phyloP scores from a whole-genome alignment of 2,113 vertebrate species.

The Chloropsis hardwickii region DNA sequence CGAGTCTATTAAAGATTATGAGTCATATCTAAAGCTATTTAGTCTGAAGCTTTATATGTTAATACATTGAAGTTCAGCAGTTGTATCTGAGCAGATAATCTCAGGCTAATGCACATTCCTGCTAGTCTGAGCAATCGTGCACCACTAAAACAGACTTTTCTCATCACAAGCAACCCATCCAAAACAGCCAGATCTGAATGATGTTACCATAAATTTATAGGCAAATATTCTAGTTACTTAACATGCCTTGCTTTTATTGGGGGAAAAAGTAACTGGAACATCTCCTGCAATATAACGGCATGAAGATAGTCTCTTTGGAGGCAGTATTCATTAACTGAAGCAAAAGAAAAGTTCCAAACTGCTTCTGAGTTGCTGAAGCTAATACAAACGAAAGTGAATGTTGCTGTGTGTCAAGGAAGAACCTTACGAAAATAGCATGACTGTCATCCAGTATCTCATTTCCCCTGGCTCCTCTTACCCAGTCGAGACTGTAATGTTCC shows the following conservation, averaged over 20 bases:
- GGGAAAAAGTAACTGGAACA: neutral
- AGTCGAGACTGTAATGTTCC: constrained; percentile 93
- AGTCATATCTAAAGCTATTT: neutral
- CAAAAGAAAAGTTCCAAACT: neutral
- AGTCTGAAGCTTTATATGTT: neutral
- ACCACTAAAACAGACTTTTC: neutral
- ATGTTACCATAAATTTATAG: neutral
- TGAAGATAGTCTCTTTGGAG: neutral
- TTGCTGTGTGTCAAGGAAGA: neutral
- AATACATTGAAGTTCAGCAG: neutral
- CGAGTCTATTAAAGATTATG: neutral
- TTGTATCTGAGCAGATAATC: neutral
- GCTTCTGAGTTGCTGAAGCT: neutral
- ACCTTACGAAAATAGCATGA: neutral
- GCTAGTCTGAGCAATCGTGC: rapidly evolving
- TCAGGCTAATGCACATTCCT: neutral
- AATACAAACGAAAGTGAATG: neutral
- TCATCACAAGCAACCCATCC: neutral
- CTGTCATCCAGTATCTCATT: neutral
- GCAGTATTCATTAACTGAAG: neutral
- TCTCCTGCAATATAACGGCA: neutral
- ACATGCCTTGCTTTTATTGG: neutral
- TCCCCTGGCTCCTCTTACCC: constrained; percentile 73
- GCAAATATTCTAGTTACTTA: neutral
- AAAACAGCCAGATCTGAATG: neutral